Percentiles rank a stretch among this genome's conserved stretches.
Conservation (phyloP, 2,797 vertebrate genomes). For the Cyclopterus lumpus region DNA sequence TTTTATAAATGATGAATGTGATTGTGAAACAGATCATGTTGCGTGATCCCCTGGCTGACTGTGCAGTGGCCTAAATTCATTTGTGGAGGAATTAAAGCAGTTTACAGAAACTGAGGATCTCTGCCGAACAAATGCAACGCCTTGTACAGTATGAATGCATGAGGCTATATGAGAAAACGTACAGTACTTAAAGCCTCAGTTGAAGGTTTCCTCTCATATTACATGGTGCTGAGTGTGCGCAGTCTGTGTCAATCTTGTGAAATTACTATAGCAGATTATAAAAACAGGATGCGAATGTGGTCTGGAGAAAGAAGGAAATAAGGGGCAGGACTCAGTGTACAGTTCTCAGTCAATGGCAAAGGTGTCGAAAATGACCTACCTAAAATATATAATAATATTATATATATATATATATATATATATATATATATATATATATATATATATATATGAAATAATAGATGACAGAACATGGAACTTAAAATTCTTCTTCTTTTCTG, state of each 20-base stretch:
- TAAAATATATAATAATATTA: no score
- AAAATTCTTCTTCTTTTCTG: neutral
- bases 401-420: no score
- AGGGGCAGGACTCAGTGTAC: neutral
- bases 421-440: no score
- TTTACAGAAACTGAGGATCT: neutral
- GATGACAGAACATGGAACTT: neutral
- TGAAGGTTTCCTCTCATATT: neutral
- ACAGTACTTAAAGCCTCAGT: neutral
- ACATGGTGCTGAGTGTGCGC: neutral
- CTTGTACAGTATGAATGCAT: neutral
- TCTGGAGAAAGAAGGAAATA: neutral
- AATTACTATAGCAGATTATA: neutral
- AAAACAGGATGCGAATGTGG: constrained; percentile 17
- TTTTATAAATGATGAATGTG: neutral
- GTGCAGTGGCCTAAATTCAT: no score
- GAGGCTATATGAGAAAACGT: neutral
- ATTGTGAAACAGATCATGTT: neutral
- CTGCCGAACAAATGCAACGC: neutral
- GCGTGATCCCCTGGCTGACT: no score
- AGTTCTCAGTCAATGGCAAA: neutral
- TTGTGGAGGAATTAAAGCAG: no score
- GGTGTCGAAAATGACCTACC: neutral
- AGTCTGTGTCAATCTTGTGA: neutral
- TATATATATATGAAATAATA: no score